Base-by-base conservation (phyloP, 1,140 invertebrate species). In the Diuraphis noxia region DNA sequence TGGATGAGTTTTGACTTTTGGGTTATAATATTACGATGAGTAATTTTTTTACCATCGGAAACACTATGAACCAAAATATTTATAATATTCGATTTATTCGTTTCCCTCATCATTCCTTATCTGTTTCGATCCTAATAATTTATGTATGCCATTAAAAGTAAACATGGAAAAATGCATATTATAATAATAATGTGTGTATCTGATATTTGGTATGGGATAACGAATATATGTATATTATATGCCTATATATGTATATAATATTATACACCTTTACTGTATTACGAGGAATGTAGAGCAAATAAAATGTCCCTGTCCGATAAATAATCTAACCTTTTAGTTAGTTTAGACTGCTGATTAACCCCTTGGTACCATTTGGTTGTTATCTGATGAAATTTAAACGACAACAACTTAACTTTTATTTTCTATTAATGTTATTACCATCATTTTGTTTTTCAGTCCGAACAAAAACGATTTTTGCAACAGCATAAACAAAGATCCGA, bases 381-480 rank as follows among this genome's bases (percentile, higher is more conserved):
- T 77, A 91, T 91, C 89, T 40, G 89, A 91, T 82, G 38, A n/a
- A 49, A 30, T 36, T 82, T 38, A 49, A 81, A 91, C 9, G 8
- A 21, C 36, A 38, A 52, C 30, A 38, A 25, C 21, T 72, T 41
- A 34, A 88, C 4, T 63, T 86, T 86, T 49, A 52, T 86, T 89
- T 52, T 91, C 43, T 79, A 91, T 81, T 91, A 79, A 25, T 49
- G n/a, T 82, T 40, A 40, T 40, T 36, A 38, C 36, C 41, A 43
- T 41, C 13, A 19, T 90, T 93, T 93, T 92, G 88, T 92, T 93
- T 95, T 94, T 41, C 94, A 98, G 96, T 97, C 96, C 91, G 97
- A 98, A 93, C 97, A 98, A 94, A 98, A 98, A 93, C 96, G 97
- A 93, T 98, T 98, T 93, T 94, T 98, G 92, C 97, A 98, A 94